Conservation (phyloP, 2,113 vertebrate species). For the Saimiri boliviensis region DNA sequence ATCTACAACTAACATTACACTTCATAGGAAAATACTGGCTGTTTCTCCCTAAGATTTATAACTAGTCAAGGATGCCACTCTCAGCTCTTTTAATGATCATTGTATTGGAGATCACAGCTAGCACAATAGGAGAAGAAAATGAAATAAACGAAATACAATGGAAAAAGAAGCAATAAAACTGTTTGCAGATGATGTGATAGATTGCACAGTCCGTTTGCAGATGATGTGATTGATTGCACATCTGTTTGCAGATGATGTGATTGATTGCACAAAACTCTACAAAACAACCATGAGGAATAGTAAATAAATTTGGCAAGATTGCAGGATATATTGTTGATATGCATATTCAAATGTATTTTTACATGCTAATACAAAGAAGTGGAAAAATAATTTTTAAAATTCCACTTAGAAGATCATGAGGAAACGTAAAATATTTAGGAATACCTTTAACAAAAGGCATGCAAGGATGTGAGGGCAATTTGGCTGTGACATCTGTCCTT, state of each 20-base stretch:
- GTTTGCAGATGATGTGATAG: not conserved
- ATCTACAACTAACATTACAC: not conserved
- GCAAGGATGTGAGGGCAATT: no score
- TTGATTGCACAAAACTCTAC: not conserved
- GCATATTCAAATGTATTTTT: not conserved
- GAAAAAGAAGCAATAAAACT: not conserved
- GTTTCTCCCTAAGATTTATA: not conserved
- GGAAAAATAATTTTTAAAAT: not conserved
- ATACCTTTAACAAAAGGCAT: not conserved
- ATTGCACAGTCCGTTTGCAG: not conserved
- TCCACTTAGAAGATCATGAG: not conserved
- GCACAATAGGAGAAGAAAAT: not conserved
- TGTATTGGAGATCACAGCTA: not conserved
- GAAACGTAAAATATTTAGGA: not conserved
- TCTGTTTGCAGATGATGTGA: not conserved
- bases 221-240: not conserved
- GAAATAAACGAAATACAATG: not conserved
- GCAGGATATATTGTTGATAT: not conserved
- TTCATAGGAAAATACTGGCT: not conserved
- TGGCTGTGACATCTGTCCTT: no score
- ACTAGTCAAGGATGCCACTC: not conserved
- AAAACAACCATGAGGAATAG: not conserved
- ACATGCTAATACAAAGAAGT: not conserved
- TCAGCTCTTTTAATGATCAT: not conserved
- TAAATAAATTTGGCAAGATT: not conserved